Evolutionary conservation across 92 coral and sea anemone genomes (phyloP).

Genomic region (Nematostella vectensis): DNA sequence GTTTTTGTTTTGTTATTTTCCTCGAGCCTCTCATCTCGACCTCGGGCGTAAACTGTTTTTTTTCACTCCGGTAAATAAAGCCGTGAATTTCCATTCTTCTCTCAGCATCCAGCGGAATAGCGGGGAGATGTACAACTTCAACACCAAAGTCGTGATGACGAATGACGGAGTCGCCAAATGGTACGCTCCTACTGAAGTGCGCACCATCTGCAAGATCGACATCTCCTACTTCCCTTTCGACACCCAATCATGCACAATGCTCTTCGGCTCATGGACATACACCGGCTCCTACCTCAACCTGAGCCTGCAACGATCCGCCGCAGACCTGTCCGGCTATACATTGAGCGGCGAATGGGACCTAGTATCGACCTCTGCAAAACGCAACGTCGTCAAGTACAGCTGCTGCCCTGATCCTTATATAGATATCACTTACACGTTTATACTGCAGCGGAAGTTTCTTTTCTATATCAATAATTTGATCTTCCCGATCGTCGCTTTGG

Average conservation of each 20-base stretch:
- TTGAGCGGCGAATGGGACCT: constrained; percentile 92
- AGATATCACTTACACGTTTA: constrained; percentile 72
- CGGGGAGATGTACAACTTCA: constrained; percentile 95
- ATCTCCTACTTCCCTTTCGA: constrained; percentile 92
- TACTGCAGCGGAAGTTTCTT: constrained; percentile 53
- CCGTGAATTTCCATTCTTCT: background rate
- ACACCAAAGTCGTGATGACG: constrained; percentile 65
- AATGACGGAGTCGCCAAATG: constrained; percentile 66
- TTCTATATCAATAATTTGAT: constrained; percentile 81
- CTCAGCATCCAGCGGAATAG: constrained; percentile 80
- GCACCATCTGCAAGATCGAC: constrained; percentile 83
- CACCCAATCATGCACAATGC: constrained; percentile 66
- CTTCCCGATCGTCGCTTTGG: constrained; percentile 78
- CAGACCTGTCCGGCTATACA: constrained; percentile 76
- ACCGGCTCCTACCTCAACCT: constrained; percentile 58
- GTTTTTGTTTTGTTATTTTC: too few species aligned
- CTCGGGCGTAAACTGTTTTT: too few species aligned
- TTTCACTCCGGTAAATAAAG: too few species aligned
- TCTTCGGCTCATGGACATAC: constrained; percentile 96
- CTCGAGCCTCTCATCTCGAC: too few species aligned
- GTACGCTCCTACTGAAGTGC: constrained; percentile 91
- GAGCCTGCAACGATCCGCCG: constrained; percentile 45
- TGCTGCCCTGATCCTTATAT: constrained; percentile 83
- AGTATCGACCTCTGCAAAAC: constrained; percentile 49
- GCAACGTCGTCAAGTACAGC: constrained; percentile 77